Conservation (phyloP, 1,140 invertebrate genomes). For the Fopius arisanus region DNA sequence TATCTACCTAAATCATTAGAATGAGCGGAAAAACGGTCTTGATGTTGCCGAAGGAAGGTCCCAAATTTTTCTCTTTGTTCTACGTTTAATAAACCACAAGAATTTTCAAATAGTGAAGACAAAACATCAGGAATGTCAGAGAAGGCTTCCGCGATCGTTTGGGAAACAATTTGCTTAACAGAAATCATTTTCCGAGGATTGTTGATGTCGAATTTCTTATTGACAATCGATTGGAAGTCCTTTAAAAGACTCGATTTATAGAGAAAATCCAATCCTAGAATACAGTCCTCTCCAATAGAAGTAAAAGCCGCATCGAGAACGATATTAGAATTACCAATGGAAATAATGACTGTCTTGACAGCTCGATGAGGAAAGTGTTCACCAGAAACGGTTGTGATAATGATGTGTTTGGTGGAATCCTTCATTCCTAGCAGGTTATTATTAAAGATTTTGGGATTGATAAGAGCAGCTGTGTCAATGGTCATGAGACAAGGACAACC, state of each 20-base stretch:
- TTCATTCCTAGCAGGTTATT: background rate
- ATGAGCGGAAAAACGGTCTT: background rate
- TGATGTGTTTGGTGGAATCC: background rate
- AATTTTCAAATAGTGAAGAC: background rate
- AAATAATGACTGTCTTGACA: background rate
- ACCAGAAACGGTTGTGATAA: background rate
- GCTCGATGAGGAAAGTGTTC: background rate
- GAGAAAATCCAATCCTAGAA: slow-evolving; percentile 1
- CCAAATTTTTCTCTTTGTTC: background rate
- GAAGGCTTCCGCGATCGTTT: background rate
- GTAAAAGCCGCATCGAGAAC: background rate
- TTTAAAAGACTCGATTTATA: background rate
- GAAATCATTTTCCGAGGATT: too few relatives aligned
- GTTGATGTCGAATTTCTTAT: background rate
- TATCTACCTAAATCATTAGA: slow-evolving; percentile 10
- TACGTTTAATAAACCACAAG: background rate
- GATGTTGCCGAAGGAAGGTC: background rate
- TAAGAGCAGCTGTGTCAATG: background rate
- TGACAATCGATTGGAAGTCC: background rate
- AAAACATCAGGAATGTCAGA: background rate
- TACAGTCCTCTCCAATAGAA: background rate
- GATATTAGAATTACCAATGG: background rate
- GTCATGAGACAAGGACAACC: too few relatives aligned
- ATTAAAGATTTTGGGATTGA: background rate
- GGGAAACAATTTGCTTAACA: background rate